Evolutionary conservation across 2,888 invertebrate genomes (phyloP).

Genomic region (Dolomedes plantarius): DNA sequence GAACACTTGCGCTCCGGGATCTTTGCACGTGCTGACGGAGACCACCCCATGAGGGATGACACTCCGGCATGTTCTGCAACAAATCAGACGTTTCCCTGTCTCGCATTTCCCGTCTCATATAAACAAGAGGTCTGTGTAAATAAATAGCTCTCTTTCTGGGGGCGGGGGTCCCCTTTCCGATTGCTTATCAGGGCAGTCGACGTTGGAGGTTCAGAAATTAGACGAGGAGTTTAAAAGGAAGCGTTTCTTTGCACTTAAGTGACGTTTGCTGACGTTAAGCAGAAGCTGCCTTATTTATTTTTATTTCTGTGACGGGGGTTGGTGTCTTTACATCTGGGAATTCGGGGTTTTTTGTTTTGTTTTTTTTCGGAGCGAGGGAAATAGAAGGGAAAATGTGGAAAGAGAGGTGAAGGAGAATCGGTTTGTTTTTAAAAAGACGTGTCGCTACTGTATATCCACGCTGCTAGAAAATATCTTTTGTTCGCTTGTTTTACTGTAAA

Average conservation of each 20-base stretch:
- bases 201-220: slow-evolving; percentile 27
- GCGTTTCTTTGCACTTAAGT: slow-evolving; percentile 8
- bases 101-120: slow-evolving; percentile 1
- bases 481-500: no score
- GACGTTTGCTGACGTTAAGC: slow-evolving; percentile 7
- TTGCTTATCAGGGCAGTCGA: background rate
- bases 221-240: slow-evolving; percentile 10
- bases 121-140: slow-evolving; percentile 5
- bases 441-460: no score
- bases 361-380: background rate
- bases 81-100: background rate
- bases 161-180: background rate
- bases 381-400: background rate
- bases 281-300: background rate
- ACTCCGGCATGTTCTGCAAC: slow-evolving; percentile 9
- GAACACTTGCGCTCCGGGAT: background rate
- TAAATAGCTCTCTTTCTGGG: background rate
- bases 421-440: no score
- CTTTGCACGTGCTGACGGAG: slow-evolving; percentile 6
- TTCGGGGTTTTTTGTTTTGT: background rate
- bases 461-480: no score
- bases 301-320: no score
- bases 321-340: slow-evolving; percentile 7
- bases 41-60: slow-evolving; percentile 6
- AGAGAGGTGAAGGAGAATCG: background rate